Evolutionary conservation across 2,888 invertebrate genomes (phyloP).

Genomic region (Chrysolina americana): DNA sequence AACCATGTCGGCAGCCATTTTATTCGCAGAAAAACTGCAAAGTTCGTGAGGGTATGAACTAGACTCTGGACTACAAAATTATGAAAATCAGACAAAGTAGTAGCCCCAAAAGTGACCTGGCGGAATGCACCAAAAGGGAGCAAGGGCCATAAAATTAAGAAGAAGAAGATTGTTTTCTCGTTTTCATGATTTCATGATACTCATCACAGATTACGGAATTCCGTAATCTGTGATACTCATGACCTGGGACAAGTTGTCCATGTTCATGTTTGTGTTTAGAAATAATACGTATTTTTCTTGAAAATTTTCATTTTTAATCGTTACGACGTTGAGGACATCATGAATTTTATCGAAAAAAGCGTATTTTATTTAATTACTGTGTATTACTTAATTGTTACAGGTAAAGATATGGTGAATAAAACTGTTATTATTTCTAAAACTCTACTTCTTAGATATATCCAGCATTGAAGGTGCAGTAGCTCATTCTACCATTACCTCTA

Average conservation of each 20-base stretch:
- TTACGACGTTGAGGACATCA: background rate
- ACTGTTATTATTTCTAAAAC: slow-evolving; percentile 21
- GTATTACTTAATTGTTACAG: background rate
- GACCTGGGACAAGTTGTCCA: slow-evolving; percentile 62
- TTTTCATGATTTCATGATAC: no score
- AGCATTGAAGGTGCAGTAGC: slow-evolving; percentile 51
- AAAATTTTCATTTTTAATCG: slow-evolving; percentile 28
- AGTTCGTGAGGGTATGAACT: no score
- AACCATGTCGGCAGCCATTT: no score
- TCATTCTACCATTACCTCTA: slow-evolving; percentile 69
- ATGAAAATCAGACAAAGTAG: no score
- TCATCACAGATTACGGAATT: no score
- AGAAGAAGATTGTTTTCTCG: no score
- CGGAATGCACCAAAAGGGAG: no score
- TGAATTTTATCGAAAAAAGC: background rate
- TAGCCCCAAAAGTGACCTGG: no score
- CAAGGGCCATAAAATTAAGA: no score
- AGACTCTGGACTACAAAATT: no score
- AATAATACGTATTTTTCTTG: slow-evolving; percentile 52
- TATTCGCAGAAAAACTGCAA: no score
- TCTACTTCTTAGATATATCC: background rate
- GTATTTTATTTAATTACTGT: background rate
- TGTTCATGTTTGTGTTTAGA: slow-evolving; percentile 60
- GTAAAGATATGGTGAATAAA: slow-evolving; percentile 22
- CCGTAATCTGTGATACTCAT: no score